These are phyloP conservation scores for Protobothrops mucrosquamatus DNA, from an alignment of 2,113 vertebrate genomes.

Conservation along the genomic window DNA sequence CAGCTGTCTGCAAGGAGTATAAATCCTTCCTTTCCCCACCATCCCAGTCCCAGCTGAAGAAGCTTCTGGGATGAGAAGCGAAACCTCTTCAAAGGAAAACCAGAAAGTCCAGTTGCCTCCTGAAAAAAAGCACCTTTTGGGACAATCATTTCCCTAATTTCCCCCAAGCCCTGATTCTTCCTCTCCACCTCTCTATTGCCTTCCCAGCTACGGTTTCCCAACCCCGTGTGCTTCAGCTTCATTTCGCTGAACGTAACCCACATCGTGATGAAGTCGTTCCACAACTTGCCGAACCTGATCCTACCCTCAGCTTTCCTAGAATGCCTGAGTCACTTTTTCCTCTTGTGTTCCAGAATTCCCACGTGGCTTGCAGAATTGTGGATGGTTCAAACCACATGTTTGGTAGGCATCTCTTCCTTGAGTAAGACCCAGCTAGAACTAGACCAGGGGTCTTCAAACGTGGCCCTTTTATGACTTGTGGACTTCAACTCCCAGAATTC, in stretches of 20 bases:
- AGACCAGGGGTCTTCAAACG: too few species aligned
- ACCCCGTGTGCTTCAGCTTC: neutral
- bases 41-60: too few species aligned
- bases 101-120: too few species aligned
- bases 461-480: too few species aligned
- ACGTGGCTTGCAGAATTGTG: neutral
- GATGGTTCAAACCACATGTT: neutral
- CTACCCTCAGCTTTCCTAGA: neutral
- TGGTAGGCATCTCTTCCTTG: neutral
- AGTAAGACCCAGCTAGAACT: neutral
- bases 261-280: neutral
- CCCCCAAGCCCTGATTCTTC: neutral
- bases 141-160: neutral
- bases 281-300: neutral
- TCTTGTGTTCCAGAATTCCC: neutral
- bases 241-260: neutral
- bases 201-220: neutral
- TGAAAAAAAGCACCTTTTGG: too few species aligned
- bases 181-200: neutral
- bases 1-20: too few species aligned
- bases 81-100: too few species aligned
- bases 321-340: neutral
- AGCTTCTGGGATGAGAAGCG: too few species aligned
- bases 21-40: too few species aligned
- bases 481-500: too few species aligned